Conservation (phyloP, 1,140 invertebrate species). For the Aphidius ervi region DNA sequence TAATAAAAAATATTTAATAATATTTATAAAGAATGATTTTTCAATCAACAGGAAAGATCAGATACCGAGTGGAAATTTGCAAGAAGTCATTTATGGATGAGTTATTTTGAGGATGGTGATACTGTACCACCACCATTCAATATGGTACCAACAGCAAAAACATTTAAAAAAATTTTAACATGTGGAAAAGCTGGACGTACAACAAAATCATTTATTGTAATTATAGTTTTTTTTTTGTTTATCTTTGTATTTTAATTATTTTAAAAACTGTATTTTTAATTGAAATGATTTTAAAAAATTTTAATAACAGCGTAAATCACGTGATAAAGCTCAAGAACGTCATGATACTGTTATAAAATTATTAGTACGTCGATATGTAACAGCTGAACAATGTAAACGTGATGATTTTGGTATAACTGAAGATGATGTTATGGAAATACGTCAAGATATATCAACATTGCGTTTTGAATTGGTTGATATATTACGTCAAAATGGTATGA, state of each 20-base stretch:
- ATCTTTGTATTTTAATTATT: neutral
- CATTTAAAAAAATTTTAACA: conserved; percentile 57
- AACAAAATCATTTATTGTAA: conserved; percentile 62
- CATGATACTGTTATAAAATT: conserved; percentile 76
- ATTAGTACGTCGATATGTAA: conserved; percentile 77
- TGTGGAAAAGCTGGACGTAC: conserved; percentile 50
- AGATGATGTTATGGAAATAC: conserved; percentile 94
- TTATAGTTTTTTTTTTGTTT: conserved; percentile 23
- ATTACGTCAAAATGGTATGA: conserved; percentile 76
- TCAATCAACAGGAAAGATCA: conserved; percentile 65
- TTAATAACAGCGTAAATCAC: conserved; percentile 62
- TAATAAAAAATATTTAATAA: neutral
- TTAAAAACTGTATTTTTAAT: neutral
- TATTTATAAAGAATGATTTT: conserved; percentile 1
- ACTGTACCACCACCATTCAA: conserved; percentile 87
- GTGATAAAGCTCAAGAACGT: conserved; percentile 63
- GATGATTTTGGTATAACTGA: conserved; percentile 86
- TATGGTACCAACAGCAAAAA: conserved; percentile 73
- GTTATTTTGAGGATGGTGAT: conserved; percentile 83
- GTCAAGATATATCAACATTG: conserved; percentile 86
- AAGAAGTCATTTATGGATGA: conserved; percentile 86
- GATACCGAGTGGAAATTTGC: conserved; percentile 93
- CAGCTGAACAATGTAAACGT: conserved; percentile 74
- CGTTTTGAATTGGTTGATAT: conserved; percentile 87
- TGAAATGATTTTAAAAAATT: neutral